These are phyloP conservation scores for Pseudomyrmex pallidus DNA, from an alignment of 1,140 invertebrate species.

Conservation along the genomic window DNA sequence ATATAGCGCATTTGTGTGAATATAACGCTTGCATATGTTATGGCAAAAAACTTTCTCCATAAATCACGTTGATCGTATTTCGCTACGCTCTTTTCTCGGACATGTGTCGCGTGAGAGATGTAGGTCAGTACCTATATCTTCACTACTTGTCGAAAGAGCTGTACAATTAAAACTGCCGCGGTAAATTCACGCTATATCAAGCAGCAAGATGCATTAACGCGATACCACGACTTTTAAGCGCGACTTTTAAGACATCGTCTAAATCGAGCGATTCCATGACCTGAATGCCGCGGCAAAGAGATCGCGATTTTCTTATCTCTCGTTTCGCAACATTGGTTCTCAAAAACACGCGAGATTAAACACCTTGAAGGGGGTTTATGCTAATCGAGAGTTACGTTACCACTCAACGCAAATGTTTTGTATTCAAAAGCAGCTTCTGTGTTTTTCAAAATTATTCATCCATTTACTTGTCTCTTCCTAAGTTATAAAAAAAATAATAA, in stretches of 20 bases:
- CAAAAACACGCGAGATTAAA: conserved; percentile 2
- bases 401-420: neutral
- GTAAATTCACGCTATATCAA: neutral
- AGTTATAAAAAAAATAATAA: too few species aligned
- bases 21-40: neutral
- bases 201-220: conserved; percentile 26
- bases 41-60: neutral
- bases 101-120: neutral
- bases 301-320: conserved; percentile 42
- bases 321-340: conserved; percentile 9
- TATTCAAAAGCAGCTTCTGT: neutral
- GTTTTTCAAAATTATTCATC: neutral
- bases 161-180: conserved; percentile 31
- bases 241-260: neutral
- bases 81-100: neutral
- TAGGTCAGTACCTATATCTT: conserved; percentile 18
- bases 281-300: conserved; percentile 6
- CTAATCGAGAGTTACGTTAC: neutral
- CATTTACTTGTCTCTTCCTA: too few species aligned
- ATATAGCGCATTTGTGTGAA: neutral
- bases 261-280: conserved; percentile 29
- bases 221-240: conserved; percentile 36
- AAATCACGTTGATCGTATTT: conserved; percentile 7
- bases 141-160: conserved; percentile 18
- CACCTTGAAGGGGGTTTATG: neutral